Conservation (phyloP, 2,888 invertebrate genomes). For the Clitarchus hookeri region DNA sequence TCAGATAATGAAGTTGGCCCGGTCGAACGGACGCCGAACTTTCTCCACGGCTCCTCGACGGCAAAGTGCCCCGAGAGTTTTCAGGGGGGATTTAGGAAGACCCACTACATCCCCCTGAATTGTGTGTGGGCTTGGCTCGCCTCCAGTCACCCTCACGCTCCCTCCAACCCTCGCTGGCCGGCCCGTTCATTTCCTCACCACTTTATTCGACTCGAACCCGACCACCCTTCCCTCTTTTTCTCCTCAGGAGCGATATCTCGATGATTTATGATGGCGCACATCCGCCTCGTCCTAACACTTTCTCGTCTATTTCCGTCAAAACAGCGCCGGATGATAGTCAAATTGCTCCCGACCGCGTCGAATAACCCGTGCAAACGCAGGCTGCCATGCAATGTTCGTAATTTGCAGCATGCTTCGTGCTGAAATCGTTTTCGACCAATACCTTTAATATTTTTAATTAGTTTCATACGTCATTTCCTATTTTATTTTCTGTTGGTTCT, state of each 20-base stretch:
- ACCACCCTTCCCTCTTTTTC: not conserved
- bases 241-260: not conserved
- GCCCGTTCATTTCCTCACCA: slow-evolving; percentile 1
- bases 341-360: slow-evolving; percentile 1
- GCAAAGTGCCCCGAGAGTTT: not conserved
- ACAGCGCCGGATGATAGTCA: not conserved
- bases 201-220: slow-evolving; percentile 14
- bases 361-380: not conserved
- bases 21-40: not conserved
- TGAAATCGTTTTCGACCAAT: too few relatives aligned
- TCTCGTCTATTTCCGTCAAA: not conserved
- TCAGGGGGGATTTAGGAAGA: not conserved
- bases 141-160: not conserved
- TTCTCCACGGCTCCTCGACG: not conserved
- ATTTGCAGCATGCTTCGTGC: not conserved
- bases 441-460: too few relatives aligned
- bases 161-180: not conserved
- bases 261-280: not conserved
- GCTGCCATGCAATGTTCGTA: not conserved
- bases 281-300: not conserved
- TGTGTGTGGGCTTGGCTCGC: not conserved
- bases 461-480: too few relatives aligned
- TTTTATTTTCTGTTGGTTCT: too few relatives aligned
- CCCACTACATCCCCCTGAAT: not conserved
- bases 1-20: not conserved